Percentiles rank a stretch among this genome's conserved stretches.
Conservation (phyloP, 2,888 invertebrate species). For the Dryobota labecula region DNA sequence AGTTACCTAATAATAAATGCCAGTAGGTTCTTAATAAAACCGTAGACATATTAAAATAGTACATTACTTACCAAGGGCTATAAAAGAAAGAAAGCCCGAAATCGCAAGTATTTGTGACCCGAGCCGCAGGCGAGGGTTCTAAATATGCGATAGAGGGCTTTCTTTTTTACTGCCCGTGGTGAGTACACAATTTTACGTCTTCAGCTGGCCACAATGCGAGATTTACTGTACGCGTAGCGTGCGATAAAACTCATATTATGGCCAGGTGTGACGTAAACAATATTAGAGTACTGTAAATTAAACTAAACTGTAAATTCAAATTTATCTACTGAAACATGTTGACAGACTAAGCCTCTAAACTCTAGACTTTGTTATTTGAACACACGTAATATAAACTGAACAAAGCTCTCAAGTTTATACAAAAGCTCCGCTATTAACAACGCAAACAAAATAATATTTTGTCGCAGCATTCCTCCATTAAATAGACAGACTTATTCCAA, state of each 20-base stretch:
- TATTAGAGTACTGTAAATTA: not conserved
- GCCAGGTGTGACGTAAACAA: no score
- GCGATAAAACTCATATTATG: no score
- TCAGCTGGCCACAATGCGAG: no score
- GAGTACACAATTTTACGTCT: no score
- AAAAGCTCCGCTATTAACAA: conserved; percentile 54
- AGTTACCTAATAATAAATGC: not conserved
- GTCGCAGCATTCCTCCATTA: conserved; percentile 42
- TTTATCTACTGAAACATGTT: not conserved
- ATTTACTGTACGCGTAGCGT: no score
- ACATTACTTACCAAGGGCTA: no score
- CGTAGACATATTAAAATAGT: not conserved
- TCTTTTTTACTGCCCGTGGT: no score
- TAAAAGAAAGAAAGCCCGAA: no score
- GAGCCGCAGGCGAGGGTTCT: no score
- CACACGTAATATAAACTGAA: conserved; percentile 27
- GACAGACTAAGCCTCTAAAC: not conserved
- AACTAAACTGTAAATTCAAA: conserved; percentile 1
- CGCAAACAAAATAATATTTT: conserved; percentile 51
- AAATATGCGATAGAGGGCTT: no score
- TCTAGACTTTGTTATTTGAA: conserved; percentile 41
- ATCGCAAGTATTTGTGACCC: no score
- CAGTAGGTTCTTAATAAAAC: not conserved
- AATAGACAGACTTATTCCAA: conserved; percentile 57
- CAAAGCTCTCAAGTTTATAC: conserved; percentile 44